A percentile compares a stretch with the other conserved stretches of the same genome.
These are phyloP conservation scores for Gallinago paraguaiae DNA, from an alignment of 2,113 vertebrate genomes.

Conservation along the genomic window DNA sequence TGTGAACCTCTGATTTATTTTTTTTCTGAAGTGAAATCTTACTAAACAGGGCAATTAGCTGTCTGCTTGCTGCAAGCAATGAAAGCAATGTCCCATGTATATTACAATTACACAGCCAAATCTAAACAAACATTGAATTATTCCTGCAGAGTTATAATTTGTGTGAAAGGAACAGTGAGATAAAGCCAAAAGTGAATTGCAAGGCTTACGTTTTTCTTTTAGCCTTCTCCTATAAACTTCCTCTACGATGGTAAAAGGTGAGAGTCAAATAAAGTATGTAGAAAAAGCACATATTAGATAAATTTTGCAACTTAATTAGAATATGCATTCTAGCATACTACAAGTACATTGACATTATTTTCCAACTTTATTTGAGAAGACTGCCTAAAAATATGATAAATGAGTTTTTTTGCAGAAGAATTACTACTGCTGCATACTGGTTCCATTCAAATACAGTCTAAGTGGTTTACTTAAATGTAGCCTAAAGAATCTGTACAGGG, in stretches of 20 bases:
- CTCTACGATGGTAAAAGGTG: constrained; percentile 77
- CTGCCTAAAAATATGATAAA: neutral
- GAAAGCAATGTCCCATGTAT: neutral
- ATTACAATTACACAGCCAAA: constrained; percentile 5
- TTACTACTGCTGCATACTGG: neutral
- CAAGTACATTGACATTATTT: neutral
- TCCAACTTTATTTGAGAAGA: neutral
- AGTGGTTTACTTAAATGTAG: neutral
- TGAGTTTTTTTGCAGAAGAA: neutral
- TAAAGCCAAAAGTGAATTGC: constrained; percentile 63
- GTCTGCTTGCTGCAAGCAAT: constrained; percentile 47
- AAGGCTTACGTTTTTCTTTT: constrained; percentile 85
- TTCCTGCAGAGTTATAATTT: constrained; percentile 37
- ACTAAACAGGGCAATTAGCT: constrained; percentile 63
- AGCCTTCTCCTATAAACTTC: constrained; percentile 86
- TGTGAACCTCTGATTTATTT: neutral
- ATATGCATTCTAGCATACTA: constrained; percentile 28
- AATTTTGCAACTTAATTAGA: constrained; percentile 5
- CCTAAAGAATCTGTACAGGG: neutral
- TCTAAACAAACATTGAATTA: constrained; percentile 20
- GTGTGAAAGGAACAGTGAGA: constrained; percentile 36
- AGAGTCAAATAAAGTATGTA: constrained; percentile 59
- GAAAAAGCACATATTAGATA: constrained; percentile 75
- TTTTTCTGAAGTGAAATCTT: neutral
- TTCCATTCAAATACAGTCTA: neutral